phyloP scores from a whole-genome alignment of 2,113 vertebrate species.

The Chascanopsetta lugubris region DNA sequence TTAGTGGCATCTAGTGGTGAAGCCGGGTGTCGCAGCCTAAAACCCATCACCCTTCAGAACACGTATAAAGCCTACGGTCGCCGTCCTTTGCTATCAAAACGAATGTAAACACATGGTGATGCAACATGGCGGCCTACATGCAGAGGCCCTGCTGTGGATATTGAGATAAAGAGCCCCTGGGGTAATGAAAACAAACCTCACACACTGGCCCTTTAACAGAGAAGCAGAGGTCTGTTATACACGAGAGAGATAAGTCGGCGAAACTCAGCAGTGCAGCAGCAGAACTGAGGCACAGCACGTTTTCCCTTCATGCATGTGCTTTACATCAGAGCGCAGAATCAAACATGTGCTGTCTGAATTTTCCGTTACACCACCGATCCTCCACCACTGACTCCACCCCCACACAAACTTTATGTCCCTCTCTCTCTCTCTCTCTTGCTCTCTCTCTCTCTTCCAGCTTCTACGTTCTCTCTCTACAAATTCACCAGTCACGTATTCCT shows the following conservation, averaged over 20 bases:
- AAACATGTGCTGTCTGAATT: slow-evolving; percentile 33
- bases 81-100: too few relatives aligned
- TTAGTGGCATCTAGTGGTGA: too few relatives aligned
- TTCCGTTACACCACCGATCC: slow-evolving; percentile 51
- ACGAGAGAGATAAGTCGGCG: not conserved
- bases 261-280: not conserved
- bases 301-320: slow-evolving; percentile 45
- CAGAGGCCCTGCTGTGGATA: too few relatives aligned
- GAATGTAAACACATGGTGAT: too few relatives aligned
- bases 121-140: too few relatives aligned
- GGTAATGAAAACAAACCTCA: not conserved
- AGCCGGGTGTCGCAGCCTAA: too few relatives aligned
- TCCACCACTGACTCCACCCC: slow-evolving; percentile 43
- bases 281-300: slow-evolving; percentile 10
- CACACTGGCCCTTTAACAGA: not conserved
- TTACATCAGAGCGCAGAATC: slow-evolving; percentile 15
- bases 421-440: too few relatives aligned
- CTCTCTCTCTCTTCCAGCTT: slow-evolving; percentile 11
- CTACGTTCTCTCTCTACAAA: slow-evolving; percentile 23
- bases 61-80: too few relatives aligned
- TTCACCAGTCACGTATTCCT: not conserved
- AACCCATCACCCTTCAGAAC: too few relatives aligned
- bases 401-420: slow-evolving; percentile 3
- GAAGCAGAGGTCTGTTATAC: not conserved
- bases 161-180: too few relatives aligned